These are phyloP conservation scores for Hucho hucho DNA, from an alignment of 2,113 vertebrate species.

Conservation along the genomic window DNA sequence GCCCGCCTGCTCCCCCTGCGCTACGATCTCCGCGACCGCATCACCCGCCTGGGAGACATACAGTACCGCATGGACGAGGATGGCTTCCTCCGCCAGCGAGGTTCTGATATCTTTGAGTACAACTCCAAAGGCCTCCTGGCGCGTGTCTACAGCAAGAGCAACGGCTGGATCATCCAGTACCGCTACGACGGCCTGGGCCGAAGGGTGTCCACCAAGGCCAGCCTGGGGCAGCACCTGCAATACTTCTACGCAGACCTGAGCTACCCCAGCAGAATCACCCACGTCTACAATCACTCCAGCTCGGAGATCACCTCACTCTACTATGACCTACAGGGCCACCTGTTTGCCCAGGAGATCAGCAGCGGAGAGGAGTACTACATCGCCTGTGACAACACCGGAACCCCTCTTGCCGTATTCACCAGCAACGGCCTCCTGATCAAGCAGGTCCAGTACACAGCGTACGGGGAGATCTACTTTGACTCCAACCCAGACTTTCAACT, in stretches of 20 bases:
- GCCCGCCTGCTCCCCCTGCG: conserved; percentile 87
- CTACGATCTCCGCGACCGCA: conserved; percentile 92
- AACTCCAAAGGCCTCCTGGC: conserved; percentile 95
- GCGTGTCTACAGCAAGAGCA: conserved; percentile 94
- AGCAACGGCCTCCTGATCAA: conserved; percentile 95
- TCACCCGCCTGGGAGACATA: conserved; percentile 95
- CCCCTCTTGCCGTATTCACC: conserved; percentile 92
- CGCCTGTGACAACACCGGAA: conserved; percentile 94
- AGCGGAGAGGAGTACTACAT: conserved; percentile 98
- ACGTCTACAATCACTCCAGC: conserved; percentile 96
- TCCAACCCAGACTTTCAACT: conserved; percentile 96
- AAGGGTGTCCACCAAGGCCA: conserved; percentile 91
- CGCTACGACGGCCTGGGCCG: conserved; percentile 93
- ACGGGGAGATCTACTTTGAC: conserved; percentile 95
- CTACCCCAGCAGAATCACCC: conserved; percentile 91
- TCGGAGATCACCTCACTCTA: conserved; percentile 97
- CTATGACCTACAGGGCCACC: conserved; percentile 95
- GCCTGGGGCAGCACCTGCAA: conserved; percentile 90
- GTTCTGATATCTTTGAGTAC: conserved; percentile 94
- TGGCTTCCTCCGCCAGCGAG: conserved; percentile 91
- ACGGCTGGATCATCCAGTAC: conserved; percentile 91
- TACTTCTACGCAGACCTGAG: conserved; percentile 96
- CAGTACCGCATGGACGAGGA: conserved; percentile 96
- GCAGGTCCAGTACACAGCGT: conserved; percentile 96
- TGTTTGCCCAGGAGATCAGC: conserved; percentile 98